Evolutionary conservation across 2,888 invertebrate species (phyloP).

Genomic region (Phoenoteleia sp.): DNA sequence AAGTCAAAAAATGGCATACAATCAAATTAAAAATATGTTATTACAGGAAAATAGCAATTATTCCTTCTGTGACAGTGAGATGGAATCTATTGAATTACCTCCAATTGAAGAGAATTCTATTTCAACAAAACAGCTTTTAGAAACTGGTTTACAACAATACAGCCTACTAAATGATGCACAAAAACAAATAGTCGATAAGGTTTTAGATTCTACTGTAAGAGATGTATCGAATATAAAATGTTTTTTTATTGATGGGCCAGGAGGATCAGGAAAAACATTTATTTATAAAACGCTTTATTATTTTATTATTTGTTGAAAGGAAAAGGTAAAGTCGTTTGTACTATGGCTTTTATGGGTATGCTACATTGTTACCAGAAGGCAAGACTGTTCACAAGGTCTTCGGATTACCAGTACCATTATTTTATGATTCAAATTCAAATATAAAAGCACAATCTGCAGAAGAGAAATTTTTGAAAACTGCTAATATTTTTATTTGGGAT

Average conservation of each 20-base stretch:
- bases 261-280: too few relatives aligned
- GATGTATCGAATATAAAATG: conserved; percentile 3
- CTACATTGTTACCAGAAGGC: conserved; percentile 81
- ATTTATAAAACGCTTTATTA: too few relatives aligned
- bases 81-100: background rate
- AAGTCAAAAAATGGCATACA: conserved; percentile 6
- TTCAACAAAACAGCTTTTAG: background rate
- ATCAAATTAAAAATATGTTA: conserved; percentile 2
- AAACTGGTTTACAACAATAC: background rate
- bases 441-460: conserved; percentile 72
- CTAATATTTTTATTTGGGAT: conserved; percentile 10
- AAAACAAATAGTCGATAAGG: conserved; percentile 40
- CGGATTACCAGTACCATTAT: too few relatives aligned
- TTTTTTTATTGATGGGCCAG: too few relatives aligned
- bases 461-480: conserved; percentile 67
- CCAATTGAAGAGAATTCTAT: background rate
- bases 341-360: conserved; percentile 81
- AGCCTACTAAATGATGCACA: background rate
- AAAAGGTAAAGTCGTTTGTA: conserved; percentile 20
- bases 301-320: conserved; percentile 6
- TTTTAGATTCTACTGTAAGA: conserved; percentile 13
- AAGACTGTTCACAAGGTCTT: conserved; percentile 83
- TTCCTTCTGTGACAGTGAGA: background rate
- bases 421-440: conserved; percentile 69
- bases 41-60: background rate